phyloP scores from a whole-genome alignment of 1,140 invertebrate genomes.

The Agrilus planipennis region DNA sequence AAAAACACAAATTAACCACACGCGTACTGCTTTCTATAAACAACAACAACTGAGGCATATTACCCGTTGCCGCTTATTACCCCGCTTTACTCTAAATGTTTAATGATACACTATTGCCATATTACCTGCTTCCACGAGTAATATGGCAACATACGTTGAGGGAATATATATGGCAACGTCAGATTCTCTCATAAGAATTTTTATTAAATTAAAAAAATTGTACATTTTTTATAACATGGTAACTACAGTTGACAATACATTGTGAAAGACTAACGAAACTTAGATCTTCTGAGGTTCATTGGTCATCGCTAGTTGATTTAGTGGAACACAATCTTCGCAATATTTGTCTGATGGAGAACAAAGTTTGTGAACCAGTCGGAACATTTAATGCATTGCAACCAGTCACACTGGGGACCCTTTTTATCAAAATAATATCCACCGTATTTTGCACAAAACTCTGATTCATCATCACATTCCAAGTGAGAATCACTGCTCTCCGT shows the following conservation, averaged over 20 bases:
- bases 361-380: constrained; percentile 3
- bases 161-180: neutral
- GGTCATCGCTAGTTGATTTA: too few relatives aligned
- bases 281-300: neutral
- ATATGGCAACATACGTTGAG: too few relatives aligned
- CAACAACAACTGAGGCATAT: too few relatives aligned
- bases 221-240: neutral
- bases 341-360: neutral
- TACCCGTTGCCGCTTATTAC: too few relatives aligned
- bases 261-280: neutral
- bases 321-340: neutral
- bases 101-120: neutral
- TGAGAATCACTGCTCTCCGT: neutral
- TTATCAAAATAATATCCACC: constrained; percentile 5
- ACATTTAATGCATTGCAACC: neutral
- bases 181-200: neutral
- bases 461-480: neutral
- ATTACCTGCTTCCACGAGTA: too few relatives aligned
- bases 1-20: too few relatives aligned
- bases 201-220: too few relatives aligned
- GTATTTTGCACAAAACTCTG: neutral
- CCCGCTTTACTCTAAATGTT: too few relatives aligned
- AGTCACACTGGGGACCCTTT: constrained; percentile 2
- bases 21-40: too few relatives aligned
- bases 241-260: neutral